A percentile compares a stretch with the other conserved stretches of the same genome.
Conservation (phyloP, 2,888 invertebrate genomes). For the Alsophila aescularia region DNA sequence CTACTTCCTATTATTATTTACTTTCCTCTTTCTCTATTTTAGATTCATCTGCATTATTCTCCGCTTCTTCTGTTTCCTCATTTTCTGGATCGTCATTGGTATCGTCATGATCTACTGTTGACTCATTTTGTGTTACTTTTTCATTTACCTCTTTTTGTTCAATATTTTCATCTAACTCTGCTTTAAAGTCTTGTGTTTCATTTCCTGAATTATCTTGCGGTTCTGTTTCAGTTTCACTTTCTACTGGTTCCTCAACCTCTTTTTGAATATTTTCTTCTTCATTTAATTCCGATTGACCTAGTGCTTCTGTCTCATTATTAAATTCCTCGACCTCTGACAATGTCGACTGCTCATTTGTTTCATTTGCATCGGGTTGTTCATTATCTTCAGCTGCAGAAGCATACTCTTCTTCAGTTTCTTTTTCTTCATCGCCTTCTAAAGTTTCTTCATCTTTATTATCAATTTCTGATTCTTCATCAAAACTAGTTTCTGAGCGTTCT, state of each 20-base stretch:
- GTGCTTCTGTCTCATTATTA: not conserved
- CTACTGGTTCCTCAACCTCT: not conserved
- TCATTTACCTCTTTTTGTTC: not conserved
- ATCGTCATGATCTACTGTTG: not conserved
- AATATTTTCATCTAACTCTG: not conserved
- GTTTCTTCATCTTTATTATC: not conserved
- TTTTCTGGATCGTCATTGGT: not conserved
- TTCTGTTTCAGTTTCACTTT: not conserved
- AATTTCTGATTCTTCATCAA: not conserved
- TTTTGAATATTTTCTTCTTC: not conserved
- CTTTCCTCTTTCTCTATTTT: not conserved
- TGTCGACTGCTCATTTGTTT: not conserved
- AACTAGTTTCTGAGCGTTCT: not conserved
- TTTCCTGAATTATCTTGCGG: not conserved
- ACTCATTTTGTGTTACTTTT: not conserved
- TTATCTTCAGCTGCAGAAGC: not conserved
- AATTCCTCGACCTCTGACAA: not conserved
- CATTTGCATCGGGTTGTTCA: not conserved
- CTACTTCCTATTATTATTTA: not conserved
- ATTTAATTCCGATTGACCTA: conserved; percentile 2
- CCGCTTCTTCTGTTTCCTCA: not conserved
- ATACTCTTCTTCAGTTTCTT: not conserved
- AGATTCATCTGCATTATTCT: not conserved
- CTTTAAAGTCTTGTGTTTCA: not conserved
- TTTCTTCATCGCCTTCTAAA: not conserved